Evolutionary conservation across 2,888 invertebrate genomes (phyloP).

Genomic region (Galeruca laticollis): DNA sequence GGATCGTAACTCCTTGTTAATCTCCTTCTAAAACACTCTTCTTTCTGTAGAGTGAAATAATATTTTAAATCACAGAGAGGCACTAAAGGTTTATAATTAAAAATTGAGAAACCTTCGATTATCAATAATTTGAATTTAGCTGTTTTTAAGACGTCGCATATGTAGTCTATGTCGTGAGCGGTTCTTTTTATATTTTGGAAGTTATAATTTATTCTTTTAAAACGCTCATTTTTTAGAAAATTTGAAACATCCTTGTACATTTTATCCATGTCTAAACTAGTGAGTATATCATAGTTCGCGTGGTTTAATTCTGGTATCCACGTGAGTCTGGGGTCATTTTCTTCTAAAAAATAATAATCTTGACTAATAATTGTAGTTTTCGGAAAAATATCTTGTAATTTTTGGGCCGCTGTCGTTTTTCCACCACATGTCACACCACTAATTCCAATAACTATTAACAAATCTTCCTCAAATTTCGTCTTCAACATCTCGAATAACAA

Average conservation of each 20-base stretch:
- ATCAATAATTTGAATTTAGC: slow-evolving; percentile 71
- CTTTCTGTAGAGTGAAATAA: slow-evolving; percentile 78
- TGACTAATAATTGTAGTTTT: slow-evolving; percentile 73
- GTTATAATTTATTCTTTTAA: slow-evolving; percentile 41
- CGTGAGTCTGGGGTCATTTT: slow-evolving; percentile 75
- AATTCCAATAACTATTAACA: slow-evolving; percentile 72
- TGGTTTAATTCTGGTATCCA: slow-evolving; percentile 76
- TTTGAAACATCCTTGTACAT: slow-evolving; percentile 73
- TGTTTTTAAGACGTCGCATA: slow-evolving; percentile 51
- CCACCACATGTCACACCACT: slow-evolving; percentile 88
- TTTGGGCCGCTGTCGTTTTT: slow-evolving; percentile 79
- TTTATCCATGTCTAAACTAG: slow-evolving; percentile 78
- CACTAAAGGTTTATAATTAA: slow-evolving; percentile 76
- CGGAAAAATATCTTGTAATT: slow-evolving; percentile 67
- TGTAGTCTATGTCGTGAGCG: slow-evolving; percentile 30
- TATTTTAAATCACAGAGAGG: slow-evolving; percentile 80
- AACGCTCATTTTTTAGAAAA: slow-evolving; percentile 24
- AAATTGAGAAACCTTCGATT: slow-evolving; percentile 82
- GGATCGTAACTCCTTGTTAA: slow-evolving; percentile 80
- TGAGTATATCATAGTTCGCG: slow-evolving; percentile 81
- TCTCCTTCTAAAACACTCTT: slow-evolving; percentile 76
- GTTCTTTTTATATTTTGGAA: slow-evolving; percentile 7
- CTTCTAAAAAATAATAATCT: slow-evolving; percentile 80
- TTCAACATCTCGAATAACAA: slow-evolving; percentile 24
- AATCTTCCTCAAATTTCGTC: slow-evolving; percentile 9